Percentiles rank a stretch among this genome's conserved stretches.
Conservation (phyloP, 1,140 invertebrate genomes). For the Thaumatotibia leucotreta region DNA sequence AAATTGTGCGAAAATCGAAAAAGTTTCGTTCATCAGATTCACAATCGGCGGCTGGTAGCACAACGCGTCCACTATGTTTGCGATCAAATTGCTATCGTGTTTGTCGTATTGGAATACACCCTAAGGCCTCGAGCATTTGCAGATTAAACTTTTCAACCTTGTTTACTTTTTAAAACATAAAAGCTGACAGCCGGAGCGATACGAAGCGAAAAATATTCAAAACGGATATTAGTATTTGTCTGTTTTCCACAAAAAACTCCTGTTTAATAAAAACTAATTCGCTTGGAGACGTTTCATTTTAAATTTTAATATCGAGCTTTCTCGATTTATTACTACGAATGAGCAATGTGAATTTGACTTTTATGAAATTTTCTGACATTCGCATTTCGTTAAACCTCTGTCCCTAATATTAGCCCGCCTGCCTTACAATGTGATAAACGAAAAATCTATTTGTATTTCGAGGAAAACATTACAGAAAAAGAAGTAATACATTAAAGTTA, state of each 20-base stretch:
- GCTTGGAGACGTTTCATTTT: constrained; percentile 1
- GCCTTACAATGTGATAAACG: no score
- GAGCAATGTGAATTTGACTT: not conserved
- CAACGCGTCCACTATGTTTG: no score
- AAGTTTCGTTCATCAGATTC: no score
- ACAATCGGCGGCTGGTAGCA: no score
- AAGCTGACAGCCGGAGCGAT: not conserved
- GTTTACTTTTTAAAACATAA: not conserved
- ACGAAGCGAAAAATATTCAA: not conserved
- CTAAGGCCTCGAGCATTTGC: not conserved
- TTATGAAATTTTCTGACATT: not conserved
- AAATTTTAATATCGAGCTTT: constrained; percentile 12
- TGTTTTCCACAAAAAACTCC: not conserved
- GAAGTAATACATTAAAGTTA: no score
- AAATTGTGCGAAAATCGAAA: no score
- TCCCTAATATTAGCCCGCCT: not conserved
- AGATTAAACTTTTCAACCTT: not conserved
- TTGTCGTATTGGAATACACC: not conserved
- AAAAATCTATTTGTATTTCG: no score
- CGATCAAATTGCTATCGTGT: no score
- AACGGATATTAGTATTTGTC: not conserved
- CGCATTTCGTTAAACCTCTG: not conserved
- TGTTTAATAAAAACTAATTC: constrained; percentile 10
- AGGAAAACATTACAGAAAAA: no score
- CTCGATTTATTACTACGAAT: not conserved